phyloP scores from a whole-genome alignment of 2,113 vertebrate genomes.

The Peromyscus leucopus region DNA sequence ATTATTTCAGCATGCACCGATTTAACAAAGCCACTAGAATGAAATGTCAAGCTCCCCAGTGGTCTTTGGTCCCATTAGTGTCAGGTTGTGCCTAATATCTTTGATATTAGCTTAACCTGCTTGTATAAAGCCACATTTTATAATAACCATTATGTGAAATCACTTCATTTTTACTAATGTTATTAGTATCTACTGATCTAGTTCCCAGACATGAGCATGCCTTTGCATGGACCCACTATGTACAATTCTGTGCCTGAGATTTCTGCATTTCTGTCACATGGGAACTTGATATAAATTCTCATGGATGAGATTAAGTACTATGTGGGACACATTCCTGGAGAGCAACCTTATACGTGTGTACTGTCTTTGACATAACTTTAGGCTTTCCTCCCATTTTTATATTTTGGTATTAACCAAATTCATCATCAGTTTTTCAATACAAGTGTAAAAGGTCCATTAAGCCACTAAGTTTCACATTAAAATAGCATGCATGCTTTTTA shows the following conservation, averaged over 20 bases:
- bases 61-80: background rate
- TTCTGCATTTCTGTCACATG: background rate
- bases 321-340: background rate
- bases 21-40: background rate
- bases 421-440: constrained; percentile 7
- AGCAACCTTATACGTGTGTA: background rate
- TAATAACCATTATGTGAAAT: background rate
- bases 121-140: background rate
- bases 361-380: background rate
- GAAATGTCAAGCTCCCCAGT: background rate
- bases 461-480: background rate
- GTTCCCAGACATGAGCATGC: background rate
- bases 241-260: background rate
- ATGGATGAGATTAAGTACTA: too few relatives aligned
- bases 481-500: background rate
- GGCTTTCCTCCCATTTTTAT: background rate
- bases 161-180: background rate
- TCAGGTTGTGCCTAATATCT: background rate
- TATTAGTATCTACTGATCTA: rapidly evolving
- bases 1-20: background rate
- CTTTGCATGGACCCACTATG: background rate
- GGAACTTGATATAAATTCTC: too few relatives aligned
- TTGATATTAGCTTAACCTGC: background rate
- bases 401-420: background rate
- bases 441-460: background rate